Evolutionary conservation across 2,113 vertebrate species (phyloP).

Genomic region (Orcinus orca): DNA sequence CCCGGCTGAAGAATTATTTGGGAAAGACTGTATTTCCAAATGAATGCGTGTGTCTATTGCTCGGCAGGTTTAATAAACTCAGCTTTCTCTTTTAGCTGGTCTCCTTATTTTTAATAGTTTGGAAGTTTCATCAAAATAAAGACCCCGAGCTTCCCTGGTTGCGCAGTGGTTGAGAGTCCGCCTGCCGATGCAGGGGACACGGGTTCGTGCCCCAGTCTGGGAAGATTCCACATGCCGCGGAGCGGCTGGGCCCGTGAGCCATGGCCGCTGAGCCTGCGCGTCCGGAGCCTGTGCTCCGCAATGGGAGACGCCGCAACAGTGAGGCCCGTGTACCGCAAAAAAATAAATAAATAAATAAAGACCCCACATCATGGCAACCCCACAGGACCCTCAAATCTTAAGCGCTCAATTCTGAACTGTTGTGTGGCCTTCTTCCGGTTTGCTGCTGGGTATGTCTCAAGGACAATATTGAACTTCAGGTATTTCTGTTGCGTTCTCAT

Average conservation of each 20-base stretch:
- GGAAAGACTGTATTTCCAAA: not conserved
- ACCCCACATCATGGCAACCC: not conserved
- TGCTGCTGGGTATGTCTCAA: not conserved
- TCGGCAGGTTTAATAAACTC: not conserved
- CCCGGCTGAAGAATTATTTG: not conserved
- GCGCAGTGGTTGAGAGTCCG: too few relatives aligned
- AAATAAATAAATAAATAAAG: not conserved
- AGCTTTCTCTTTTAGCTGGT: not conserved
- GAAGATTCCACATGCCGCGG: too few relatives aligned
- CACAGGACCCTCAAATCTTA: not conserved
- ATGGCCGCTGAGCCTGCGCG: too few relatives aligned
- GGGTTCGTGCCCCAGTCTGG: too few relatives aligned
- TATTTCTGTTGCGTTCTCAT: not conserved
- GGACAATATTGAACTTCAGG: not conserved
- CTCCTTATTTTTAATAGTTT: not conserved
- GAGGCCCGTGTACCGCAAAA: too few relatives aligned
- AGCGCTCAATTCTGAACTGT: not conserved
- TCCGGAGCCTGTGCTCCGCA: too few relatives aligned
- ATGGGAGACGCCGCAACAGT: too few relatives aligned
- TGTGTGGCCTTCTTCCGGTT: not conserved
- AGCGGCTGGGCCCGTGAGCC: too few relatives aligned
- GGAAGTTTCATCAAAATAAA: not conserved
- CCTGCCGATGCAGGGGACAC: too few relatives aligned
- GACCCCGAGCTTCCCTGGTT: not conserved
- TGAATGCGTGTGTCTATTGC: not conserved